Percentiles rank a stretch among this genome's conserved stretches.
Conservation (phyloP, 2,888 invertebrate genomes). For the Brachyopa scutellaris region DNA sequence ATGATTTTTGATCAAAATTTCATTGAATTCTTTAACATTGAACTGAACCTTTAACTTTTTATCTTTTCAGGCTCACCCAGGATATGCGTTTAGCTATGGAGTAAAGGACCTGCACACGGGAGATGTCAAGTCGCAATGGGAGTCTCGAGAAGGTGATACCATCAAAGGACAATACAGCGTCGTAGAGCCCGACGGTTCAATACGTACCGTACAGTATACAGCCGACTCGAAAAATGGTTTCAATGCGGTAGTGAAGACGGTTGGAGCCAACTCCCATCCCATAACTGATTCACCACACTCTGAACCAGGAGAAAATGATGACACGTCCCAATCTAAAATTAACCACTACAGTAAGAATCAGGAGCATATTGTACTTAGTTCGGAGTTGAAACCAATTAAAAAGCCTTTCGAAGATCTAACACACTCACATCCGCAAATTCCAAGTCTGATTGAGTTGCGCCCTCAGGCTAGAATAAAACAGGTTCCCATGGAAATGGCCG, state of each 20-base stretch:
- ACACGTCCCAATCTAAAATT: slow-evolving; percentile 81
- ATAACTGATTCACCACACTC: slow-evolving; percentile 79
- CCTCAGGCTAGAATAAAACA: slow-evolving; percentile 80
- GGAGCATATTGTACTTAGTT: slow-evolving; percentile 81
- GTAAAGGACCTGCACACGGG: slow-evolving; percentile 84
- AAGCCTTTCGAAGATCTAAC: slow-evolving; percentile 79
- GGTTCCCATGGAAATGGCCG: slow-evolving; percentile 79
- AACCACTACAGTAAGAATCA: slow-evolving; percentile 82
- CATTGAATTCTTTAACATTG: too few species aligned
- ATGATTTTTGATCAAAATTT: too few species aligned
- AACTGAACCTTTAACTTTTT: background rate
- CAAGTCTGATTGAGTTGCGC: slow-evolving; percentile 79
- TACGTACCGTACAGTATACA: slow-evolving; percentile 84
- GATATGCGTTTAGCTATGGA: slow-evolving; percentile 84
- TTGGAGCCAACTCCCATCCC: slow-evolving; percentile 81
- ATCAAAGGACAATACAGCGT: slow-evolving; percentile 85
- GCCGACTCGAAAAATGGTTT: slow-evolving; percentile 84
- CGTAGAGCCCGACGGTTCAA: slow-evolving; percentile 86
- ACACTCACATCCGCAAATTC: slow-evolving; percentile 79
- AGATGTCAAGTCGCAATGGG: slow-evolving; percentile 84
- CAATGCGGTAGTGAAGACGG: slow-evolving; percentile 83
- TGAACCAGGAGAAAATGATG: slow-evolving; percentile 75
- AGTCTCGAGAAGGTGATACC: slow-evolving; percentile 83
- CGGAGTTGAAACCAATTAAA: slow-evolving; percentile 78
- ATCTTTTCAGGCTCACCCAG: slow-evolving; percentile 82